Conservation (phyloP, 2,888 invertebrate species). For the Nemurella pictetii region DNA sequence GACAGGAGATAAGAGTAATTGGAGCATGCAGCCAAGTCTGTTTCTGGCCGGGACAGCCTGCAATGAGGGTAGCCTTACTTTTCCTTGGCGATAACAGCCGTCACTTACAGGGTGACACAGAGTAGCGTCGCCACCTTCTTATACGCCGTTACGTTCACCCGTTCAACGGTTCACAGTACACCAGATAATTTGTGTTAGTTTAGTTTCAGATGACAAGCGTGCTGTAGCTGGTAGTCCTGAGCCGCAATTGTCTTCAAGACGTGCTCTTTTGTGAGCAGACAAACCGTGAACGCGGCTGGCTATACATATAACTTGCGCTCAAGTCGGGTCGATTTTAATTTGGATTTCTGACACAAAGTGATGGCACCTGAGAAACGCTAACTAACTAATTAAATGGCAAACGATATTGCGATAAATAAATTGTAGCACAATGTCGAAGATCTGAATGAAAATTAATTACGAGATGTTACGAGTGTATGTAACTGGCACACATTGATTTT, state of each 20-base stretch:
- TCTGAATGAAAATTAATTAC: background rate
- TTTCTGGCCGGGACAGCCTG: background rate
- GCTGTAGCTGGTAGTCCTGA: too few relatives aligned
- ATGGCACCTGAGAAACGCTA: background rate
- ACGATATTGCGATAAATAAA: background rate
- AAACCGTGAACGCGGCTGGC: background rate
- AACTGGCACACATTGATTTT: background rate
- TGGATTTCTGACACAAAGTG: background rate
- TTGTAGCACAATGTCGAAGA: background rate
- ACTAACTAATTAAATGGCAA: background rate
- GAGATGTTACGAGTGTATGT: background rate
- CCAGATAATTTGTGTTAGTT: background rate
- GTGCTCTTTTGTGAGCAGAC: background rate
- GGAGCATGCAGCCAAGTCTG: conserved; percentile 3
- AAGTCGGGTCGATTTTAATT: background rate
- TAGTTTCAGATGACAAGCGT: background rate
- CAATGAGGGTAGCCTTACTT: background rate
- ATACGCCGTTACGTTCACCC: background rate
- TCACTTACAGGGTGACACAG: background rate
- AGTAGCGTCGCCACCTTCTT: background rate
- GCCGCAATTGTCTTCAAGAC: background rate
- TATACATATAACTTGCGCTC: background rate
- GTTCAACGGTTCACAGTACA: background rate
- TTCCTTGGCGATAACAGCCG: background rate
- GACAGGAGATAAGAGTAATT: background rate